These are phyloP conservation scores for Sinosuthora webbiana DNA, from an alignment of 2,113 vertebrate species.

Conservation along the genomic window DNA sequence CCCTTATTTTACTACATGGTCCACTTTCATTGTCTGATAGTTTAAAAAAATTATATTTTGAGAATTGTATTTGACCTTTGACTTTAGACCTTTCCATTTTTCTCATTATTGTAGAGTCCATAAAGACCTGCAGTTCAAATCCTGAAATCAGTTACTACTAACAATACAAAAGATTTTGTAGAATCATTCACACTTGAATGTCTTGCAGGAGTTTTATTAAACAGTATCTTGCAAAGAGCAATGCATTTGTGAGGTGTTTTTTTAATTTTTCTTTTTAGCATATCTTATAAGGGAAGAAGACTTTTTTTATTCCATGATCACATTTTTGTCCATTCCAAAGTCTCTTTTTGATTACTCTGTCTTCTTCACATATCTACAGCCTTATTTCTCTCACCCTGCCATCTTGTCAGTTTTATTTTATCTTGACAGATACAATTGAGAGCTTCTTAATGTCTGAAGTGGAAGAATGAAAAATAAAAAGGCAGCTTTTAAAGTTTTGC, in stretches of 20 bases:
- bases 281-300: background rate
- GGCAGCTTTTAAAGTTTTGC: background rate
- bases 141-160: background rate
- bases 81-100: background rate
- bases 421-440: background rate
- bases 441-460: background rate
- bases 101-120: background rate
- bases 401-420: conserved; percentile 10
- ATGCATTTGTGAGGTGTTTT: background rate
- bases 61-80: background rate
- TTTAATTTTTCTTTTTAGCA: background rate
- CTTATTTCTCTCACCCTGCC: background rate
- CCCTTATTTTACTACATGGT: background rate
- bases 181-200: background rate
- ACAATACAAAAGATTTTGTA: background rate
- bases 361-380: background rate
- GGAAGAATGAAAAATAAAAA: conserved; percentile 1
- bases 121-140: background rate
- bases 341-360: background rate
- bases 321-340: background rate
- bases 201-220: background rate
- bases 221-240: background rate
- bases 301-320: background rate
- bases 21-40: background rate
- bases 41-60: background rate